Percentiles rank a stretch among this genome's conserved stretches.
Conservation (phyloP, 1,140 invertebrate species). For the Drosophila willistoni region DNA sequence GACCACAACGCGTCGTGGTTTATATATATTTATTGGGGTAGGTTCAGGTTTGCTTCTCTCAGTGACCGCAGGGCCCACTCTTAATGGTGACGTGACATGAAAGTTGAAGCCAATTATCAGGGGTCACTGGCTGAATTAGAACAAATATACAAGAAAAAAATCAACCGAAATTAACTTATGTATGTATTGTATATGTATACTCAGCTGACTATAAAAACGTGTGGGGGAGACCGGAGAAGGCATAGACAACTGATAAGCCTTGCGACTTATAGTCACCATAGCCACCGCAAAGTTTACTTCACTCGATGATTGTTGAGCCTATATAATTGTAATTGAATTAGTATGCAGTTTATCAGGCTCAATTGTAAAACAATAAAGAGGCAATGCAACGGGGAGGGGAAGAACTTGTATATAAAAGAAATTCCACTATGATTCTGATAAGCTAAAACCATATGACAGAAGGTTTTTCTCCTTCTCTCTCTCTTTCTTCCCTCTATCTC, state of each 20-base stretch:
- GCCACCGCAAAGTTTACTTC: slow-evolving; percentile 32
- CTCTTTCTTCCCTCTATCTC: background rate
- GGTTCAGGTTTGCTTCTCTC: slow-evolving; percentile 31
- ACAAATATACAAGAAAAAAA: slow-evolving; percentile 22
- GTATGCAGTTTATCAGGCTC: slow-evolving; percentile 57
- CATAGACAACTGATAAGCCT: slow-evolving; percentile 48
- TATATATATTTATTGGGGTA: slow-evolving; percentile 54
- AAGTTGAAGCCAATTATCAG: slow-evolving; percentile 39
- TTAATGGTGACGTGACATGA: slow-evolving; percentile 58
- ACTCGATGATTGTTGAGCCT: slow-evolving; percentile 5
- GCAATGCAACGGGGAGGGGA: background rate
- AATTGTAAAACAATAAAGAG: slow-evolving; percentile 61
- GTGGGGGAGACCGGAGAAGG: background rate
- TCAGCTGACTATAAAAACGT: background rate
- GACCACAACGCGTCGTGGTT: background rate
- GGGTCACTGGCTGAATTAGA: slow-evolving; percentile 66
- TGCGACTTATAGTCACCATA: background rate
- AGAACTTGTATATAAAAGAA: slow-evolving; percentile 16
- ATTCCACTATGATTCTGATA: slow-evolving; percentile 48
- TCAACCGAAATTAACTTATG: slow-evolving; percentile 3
- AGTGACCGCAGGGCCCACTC: slow-evolving; percentile 20
- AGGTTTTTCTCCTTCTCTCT: background rate
- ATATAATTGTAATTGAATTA: slow-evolving; percentile 59
- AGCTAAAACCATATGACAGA: slow-evolving; percentile 12
- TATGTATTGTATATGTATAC: background rate